Conservation (phyloP, 1,140 invertebrate genomes). For the Bombus picipes region DNA sequence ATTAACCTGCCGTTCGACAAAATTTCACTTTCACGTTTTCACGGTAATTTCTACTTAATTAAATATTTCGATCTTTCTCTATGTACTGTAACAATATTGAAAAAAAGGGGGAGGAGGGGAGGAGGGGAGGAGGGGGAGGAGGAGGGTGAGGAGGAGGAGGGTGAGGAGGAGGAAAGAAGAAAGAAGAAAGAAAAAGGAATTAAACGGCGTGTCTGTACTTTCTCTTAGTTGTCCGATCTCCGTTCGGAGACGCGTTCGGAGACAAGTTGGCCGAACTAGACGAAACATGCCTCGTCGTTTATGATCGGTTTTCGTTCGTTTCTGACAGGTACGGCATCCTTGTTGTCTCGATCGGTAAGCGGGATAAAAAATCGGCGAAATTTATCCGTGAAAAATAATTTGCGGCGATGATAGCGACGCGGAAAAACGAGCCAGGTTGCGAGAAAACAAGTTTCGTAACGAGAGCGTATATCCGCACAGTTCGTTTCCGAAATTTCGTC, state of each 20-base stretch:
- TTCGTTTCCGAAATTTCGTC: conserved; percentile 45
- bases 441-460: conserved; percentile 31
- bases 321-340: too few relatives aligned
- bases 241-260: too few relatives aligned
- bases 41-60: not conserved
- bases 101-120: too few relatives aligned
- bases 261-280: not conserved
- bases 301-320: not conserved
- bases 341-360: too few relatives aligned
- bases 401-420: not conserved
- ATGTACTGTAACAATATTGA: not conserved
- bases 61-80: too few relatives aligned
- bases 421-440: not conserved
- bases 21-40: not conserved
- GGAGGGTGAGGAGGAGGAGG: rapidly evolving
- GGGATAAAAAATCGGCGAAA: too few relatives aligned
- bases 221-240: too few relatives aligned
- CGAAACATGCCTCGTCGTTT: not conserved
- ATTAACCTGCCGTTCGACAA: too few relatives aligned
- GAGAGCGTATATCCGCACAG: not conserved
- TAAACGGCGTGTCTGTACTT: too few relatives aligned
- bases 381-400: conserved; percentile 1
- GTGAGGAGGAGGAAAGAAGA: too few relatives aligned
- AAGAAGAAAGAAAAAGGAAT: too few relatives aligned
- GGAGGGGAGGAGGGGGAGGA: too few relatives aligned